Evolutionary conservation across 2,888 invertebrate species (phyloP).

Genomic region (Lypha dubia): DNA sequence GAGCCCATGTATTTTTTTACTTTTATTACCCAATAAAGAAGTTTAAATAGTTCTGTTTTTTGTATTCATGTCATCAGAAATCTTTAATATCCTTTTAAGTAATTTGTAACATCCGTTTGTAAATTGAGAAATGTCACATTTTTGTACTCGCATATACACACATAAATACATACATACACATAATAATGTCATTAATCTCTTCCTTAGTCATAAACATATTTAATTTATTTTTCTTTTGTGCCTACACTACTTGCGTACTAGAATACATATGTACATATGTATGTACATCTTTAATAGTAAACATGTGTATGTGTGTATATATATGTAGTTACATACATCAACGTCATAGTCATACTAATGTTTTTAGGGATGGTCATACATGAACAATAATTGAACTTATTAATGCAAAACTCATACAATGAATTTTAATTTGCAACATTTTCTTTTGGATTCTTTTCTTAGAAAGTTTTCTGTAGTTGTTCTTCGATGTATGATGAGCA

Average conservation of each 20-base stretch:
- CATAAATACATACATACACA: too few species aligned
- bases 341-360: background rate
- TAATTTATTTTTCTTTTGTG: constrained; percentile 32
- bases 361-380: constrained; percentile 22
- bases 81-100: constrained; percentile 7
- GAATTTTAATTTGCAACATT: constrained; percentile 63
- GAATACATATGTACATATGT: background rate
- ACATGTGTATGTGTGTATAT: background rate
- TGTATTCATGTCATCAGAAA: background rate
- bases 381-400: constrained; percentile 27
- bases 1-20: background rate
- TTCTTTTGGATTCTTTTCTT: background rate
- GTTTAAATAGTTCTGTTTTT: background rate
- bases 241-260: background rate
- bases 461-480: background rate
- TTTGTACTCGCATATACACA: too few species aligned
- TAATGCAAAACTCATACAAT: constrained; percentile 58
- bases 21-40: background rate
- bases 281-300: too few species aligned
- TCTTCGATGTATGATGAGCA: background rate
- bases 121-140: constrained; percentile 24
- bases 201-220: constrained; percentile 37
- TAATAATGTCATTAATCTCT: constrained; percentile 14
- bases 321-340: background rate
- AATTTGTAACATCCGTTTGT: constrained; percentile 13